Base-by-base conservation (phyloP, 2,888 invertebrate genomes). In the Pterostichus madidus region DNA sequence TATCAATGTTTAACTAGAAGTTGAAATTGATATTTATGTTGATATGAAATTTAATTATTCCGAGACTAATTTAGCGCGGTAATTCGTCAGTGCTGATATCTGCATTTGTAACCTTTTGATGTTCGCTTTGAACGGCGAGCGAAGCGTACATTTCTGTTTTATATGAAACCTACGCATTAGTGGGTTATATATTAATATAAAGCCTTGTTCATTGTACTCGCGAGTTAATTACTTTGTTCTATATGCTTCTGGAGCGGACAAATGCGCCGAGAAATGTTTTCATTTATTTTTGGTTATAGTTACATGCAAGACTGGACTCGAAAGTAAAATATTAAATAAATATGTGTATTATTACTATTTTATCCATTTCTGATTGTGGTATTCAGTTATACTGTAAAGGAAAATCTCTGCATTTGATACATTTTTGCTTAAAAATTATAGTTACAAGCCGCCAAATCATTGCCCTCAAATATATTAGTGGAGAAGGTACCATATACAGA, bases 21-120 rank as follows among this genome's bases (percentile, higher is more conserved):
- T 49, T 52, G 52, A 77, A 56, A 77, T 77, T 77, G 59, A 77
- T 77, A 77, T 77, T 77, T 77, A 79, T 64, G 68, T 79, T 79
- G 64, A 79, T 64, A 68, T 68, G 64, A 79, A 64, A 79, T 79
- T 79, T 68, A 46, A 79, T 79, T 52, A 64, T 79, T 79, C 35
- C 79, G 17, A 56, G 44, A 49, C 64, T 79, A 79, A 79, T 64
- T 61, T 79, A 64, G 46, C 49, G 39, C 32, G 46, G 68, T 79
- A 64, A 64, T 79, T 79, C 68, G 68, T 79, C 79, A 68, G 68
- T 64, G 68, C 46, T 79, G 64, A 79, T 79, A 79, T 64, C 52
- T 64, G 79, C 35, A 64, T 78, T 59, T 64, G 79, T 64, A 64
- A 32, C 68, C 64, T 79, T 79, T 79, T 79, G 79, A 79, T 79